These are phyloP conservation scores for Malacoctenus gilli DNA, from an alignment of 2,797 vertebrate genomes.

Conservation along the genomic window DNA sequence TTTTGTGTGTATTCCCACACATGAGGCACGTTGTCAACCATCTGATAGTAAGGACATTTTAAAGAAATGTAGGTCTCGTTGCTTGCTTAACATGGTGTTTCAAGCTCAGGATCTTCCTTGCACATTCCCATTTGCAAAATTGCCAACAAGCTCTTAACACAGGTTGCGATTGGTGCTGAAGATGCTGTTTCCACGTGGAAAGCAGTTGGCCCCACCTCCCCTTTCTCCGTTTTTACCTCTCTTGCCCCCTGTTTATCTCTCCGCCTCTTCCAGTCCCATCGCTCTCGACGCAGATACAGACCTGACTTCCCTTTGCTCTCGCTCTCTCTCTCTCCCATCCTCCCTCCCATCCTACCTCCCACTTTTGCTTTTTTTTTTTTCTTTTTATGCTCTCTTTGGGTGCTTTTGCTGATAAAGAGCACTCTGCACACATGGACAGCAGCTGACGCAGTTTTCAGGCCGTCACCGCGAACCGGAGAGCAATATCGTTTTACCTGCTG, in stretches of 20 bases:
- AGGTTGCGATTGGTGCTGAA: too few relatives aligned
- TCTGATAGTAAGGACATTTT: too few relatives aligned
- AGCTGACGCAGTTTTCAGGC: conserved; percentile 72
- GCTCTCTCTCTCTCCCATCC: conserved; percentile 53
- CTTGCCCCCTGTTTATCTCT: conserved; percentile 33
- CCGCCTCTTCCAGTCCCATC: conserved; percentile 30
- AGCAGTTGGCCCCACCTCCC: conserved; percentile 34
- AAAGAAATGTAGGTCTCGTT: too few relatives aligned
- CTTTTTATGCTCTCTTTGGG: conserved; percentile 34
- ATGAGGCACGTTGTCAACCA: too few relatives aligned
- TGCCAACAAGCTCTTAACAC: too few relatives aligned
- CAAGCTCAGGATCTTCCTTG: too few relatives aligned
- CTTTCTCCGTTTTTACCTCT: conserved; percentile 36
- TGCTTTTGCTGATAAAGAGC: too few relatives aligned
- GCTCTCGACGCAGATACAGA: conserved; percentile 47
- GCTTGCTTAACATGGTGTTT: too few relatives aligned
- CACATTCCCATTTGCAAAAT: too few relatives aligned
- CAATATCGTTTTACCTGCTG: too few relatives aligned
- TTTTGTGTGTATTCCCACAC: too few relatives aligned
- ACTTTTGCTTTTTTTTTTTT: not conserved
- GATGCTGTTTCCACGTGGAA: conserved; percentile 71
- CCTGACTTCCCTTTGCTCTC: conserved; percentile 55
- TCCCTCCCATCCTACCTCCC: conserved; percentile 23
- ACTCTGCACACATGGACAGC: conserved; percentile 63
- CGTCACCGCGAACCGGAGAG: too few relatives aligned